Evolutionary conservation across 2,113 vertebrate genomes (phyloP), one percentile per base, ranked within the genome.

Genomic region (Archocentrus centrarchus): DNA sequence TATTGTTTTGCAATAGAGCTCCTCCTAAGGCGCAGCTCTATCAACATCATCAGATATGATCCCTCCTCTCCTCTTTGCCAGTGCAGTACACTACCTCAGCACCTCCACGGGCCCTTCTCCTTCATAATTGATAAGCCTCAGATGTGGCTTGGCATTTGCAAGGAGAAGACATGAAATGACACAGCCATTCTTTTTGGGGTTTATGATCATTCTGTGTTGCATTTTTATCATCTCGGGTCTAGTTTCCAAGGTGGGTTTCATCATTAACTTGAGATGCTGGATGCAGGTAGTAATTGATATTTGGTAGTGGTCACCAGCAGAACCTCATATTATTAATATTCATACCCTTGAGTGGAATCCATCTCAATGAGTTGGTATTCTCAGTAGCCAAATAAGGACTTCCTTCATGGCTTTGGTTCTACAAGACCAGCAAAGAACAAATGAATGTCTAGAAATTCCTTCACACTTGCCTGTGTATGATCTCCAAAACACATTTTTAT

Each of bases 41-140:
- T 79, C 87, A 75, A 55, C 77, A 88, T 86, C 86, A 87, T 86
- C 93, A 92, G 77, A 86, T 81, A 75, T 59, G 80, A 91, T 75
- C 82, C 83, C 83, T 64, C 62, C 76, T 82, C 80, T 75, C 66
- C 58, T 88, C 77, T 83, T 86, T 86, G 62, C 70, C 75, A 50
- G 59, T 2, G 57, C 87, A 39, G 61, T 73, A 24, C 79, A 62
- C 61, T 79, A 82, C 78, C 70, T 44, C 79, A 75, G 58, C 79
- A 85, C 66, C 80, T 85, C 89, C 83, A 79, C 88, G 57, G 90
- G 88, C 88, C 86, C 85, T 77, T 79, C 90, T 92, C 86, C 75
- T 94, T 85, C 91, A 95, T 93, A 92, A 94, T 94, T 93, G 88
- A 95, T 94, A 88, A 93, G 86, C 64, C 88, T 77, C 73, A 91